Evolutionary conservation across 2,113 vertebrate genomes (phyloP).

Genomic region (Emydura subglobosa): DNA sequence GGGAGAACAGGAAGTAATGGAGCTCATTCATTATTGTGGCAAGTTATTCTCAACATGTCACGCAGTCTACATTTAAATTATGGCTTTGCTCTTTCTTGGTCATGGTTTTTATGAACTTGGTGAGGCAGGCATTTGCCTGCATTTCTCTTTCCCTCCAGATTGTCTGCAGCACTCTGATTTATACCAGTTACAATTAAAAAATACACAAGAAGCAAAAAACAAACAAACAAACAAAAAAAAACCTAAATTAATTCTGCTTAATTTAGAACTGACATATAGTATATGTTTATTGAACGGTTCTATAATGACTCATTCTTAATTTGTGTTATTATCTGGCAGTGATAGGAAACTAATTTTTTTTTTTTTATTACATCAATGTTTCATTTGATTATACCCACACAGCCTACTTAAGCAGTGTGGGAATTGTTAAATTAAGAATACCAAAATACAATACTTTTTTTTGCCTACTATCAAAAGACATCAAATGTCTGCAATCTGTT

Average conservation of each 20-base stretch:
- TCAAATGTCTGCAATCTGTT: not conserved
- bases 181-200: conserved; percentile 42
- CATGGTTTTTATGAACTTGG: not conserved
- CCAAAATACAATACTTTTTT: not conserved
- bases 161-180: not conserved
- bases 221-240: not conserved
- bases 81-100: conserved; percentile 45
- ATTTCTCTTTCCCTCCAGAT: not conserved
- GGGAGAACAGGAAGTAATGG: not conserved
- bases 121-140: conserved; percentile 58
- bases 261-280: conserved; percentile 29
- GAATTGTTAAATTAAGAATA: not conserved
- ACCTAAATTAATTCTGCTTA: not conserved
- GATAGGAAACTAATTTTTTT: not conserved
- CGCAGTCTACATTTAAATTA: not conserved
- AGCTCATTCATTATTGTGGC: not conserved
- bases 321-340: conserved; percentile 24
- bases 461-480: not conserved
- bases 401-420: not conserved
- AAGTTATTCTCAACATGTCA: conserved; percentile 26
- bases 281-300: conserved; percentile 31
- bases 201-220: conserved; percentile 1
- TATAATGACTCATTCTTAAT: conserved; percentile 36
- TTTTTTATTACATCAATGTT: conserved; percentile 13
- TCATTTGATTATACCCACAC: conserved; percentile 18